Evolutionary conservation across 2,797 vertebrate species (phyloP).

Genomic region (Schizopygopsis pylzovi): DNA sequence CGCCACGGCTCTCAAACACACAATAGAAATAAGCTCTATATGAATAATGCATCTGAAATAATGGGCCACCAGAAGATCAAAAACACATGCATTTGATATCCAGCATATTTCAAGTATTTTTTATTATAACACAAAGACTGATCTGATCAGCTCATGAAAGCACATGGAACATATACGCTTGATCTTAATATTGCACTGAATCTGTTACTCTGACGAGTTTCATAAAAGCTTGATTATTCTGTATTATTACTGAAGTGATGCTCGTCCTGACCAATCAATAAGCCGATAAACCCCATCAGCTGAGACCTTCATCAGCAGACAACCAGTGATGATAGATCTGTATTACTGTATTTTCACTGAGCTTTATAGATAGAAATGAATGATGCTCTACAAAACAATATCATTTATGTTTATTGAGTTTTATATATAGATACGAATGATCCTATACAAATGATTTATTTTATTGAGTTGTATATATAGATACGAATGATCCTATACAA

Average conservation of each 20-base stretch:
- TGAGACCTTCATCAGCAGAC: no score
- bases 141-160: not conserved
- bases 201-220: not conserved
- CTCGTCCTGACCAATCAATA: conserved; percentile 15
- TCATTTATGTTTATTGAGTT: no score
- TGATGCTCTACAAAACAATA: no score
- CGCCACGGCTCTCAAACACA: not conserved
- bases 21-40: not conserved
- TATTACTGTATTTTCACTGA: no score
- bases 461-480: no score
- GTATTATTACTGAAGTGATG: not conserved
- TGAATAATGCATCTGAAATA: conserved; percentile 18
- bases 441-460: no score
- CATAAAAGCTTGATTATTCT: not conserved
- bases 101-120: not conserved
- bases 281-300: not conserved
- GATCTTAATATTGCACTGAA: not conserved
- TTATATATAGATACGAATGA: no score
- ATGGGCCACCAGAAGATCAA: not conserved
- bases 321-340: no score
- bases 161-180: not conserved
- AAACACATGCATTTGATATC: conserved; percentile 12
- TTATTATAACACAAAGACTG: not conserved
- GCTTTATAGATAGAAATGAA: no score
- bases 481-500: no score